Conservation (phyloP, 2,797 vertebrate species). For the Limnodromus scolopaceus region DNA sequence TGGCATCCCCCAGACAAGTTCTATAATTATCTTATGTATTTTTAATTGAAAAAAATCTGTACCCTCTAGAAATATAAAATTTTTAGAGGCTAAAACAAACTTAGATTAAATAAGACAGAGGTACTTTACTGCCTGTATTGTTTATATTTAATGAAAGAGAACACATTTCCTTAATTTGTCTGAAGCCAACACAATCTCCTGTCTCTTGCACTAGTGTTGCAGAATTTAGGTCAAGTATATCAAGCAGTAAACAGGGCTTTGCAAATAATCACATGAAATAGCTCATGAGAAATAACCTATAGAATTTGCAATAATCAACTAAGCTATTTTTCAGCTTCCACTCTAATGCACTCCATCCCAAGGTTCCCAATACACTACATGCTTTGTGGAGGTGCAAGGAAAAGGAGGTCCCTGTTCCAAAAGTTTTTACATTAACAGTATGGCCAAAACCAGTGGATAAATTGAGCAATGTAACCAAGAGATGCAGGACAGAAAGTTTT, state of each 20-base stretch:
- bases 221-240: constrained; percentile 52
- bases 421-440: not conserved
- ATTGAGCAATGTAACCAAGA: not conserved
- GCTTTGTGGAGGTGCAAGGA: not conserved
- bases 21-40: constrained; percentile 24
- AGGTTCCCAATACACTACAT: not conserved
- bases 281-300: not conserved
- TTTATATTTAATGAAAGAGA: constrained; percentile 40
- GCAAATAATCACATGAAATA: constrained; percentile 11
- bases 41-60: not conserved
- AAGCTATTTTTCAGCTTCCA: not conserved
- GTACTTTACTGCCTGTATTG: not conserved
- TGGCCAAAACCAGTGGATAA: not conserved
- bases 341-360: not conserved
- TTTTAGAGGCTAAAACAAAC: constrained; percentile 19
- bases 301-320: not conserved
- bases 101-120: constrained; percentile 3
- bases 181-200: not conserved
- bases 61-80: not conserved
- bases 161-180: not conserved
- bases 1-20: not conserved
- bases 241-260: constrained; percentile 35
- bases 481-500: not conserved
- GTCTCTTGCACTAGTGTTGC: not conserved
- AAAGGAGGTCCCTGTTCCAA: not conserved